These are phyloP conservation scores for Xestia rhomboidea DNA, from an alignment of 2,888 invertebrate genomes.

Conservation along the genomic window DNA sequence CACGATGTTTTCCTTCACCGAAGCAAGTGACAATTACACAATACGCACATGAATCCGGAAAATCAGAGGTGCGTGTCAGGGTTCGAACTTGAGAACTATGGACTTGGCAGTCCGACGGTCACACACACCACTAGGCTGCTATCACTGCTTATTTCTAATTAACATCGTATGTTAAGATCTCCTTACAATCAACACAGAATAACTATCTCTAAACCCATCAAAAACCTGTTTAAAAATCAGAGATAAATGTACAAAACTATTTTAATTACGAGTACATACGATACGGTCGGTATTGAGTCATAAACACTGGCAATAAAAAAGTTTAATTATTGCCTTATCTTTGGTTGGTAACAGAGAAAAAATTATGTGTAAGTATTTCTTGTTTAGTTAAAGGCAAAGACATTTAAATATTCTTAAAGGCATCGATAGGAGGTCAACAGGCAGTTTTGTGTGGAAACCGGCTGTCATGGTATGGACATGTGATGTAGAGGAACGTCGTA, in stretches of 20 bases:
- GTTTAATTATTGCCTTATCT: constrained; percentile 23
- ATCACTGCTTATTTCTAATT: no score
- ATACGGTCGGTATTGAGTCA: constrained; percentile 18
- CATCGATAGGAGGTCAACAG: background rate
- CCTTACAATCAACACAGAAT: constrained; percentile 9
- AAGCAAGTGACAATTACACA: no score
- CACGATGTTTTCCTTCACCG: no score
- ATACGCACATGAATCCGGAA: no score
- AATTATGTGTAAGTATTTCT: background rate
- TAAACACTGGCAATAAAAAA: constrained; percentile 35
- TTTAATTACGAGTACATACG: constrained; percentile 39
- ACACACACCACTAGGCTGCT: no score
- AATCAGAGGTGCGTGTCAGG: no score
- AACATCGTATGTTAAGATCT: background rate
- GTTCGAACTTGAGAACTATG: no score
- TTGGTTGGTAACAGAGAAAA: constrained; percentile 23
- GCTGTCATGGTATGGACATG: background rate
- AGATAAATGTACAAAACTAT: constrained; percentile 37
- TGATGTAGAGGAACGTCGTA: background rate
- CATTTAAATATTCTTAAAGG: background rate
- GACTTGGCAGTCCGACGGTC: no score
- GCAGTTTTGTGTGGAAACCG: background rate
- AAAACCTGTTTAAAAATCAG: constrained; percentile 34
- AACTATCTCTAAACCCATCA: constrained; percentile 10
- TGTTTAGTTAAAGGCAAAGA: background rate